phyloP scores from a whole-genome alignment of 1,140 invertebrate genomes.

The Lamellibrachia luymesi region DNA sequence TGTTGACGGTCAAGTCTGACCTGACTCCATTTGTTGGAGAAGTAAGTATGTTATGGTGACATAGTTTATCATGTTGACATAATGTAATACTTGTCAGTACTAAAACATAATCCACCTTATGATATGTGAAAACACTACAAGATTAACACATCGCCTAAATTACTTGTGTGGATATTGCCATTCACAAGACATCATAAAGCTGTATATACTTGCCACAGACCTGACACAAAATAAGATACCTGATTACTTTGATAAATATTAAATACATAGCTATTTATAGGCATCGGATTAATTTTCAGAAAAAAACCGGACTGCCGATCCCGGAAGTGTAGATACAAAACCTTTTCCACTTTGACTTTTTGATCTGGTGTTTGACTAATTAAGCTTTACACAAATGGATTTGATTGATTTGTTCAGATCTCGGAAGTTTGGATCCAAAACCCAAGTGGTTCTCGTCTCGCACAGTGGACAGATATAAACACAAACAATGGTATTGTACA shows the following conservation, averaged over 20 bases:
- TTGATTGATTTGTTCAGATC: constrained; percentile 55
- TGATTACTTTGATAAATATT: background rate
- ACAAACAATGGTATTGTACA: constrained; percentile 54
- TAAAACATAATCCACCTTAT: background rate
- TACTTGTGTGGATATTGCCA: background rate
- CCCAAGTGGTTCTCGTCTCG: constrained; percentile 62
- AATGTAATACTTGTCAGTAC: background rate
- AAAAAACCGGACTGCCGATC: background rate
- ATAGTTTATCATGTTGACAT: background rate
- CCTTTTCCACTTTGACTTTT: background rate
- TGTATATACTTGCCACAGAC: too few species aligned
- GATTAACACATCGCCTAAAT: background rate
- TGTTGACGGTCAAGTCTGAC: constrained; percentile 85
- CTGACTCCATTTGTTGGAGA: constrained; percentile 76
- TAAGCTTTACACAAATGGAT: background rate
- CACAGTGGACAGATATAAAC: constrained; percentile 63
- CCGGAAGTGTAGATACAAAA: background rate
- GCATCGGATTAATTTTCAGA: background rate
- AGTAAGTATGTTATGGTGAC: constrained; percentile 31
- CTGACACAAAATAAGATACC: background rate
- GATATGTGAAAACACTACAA: background rate
- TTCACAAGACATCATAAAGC: background rate
- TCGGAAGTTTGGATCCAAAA: constrained; percentile 64
- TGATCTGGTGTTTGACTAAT: background rate
- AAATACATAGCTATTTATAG: background rate